Evolutionary conservation across 2,113 vertebrate genomes (phyloP).

Genomic region (Sphaerodactylus townsendi): DNA sequence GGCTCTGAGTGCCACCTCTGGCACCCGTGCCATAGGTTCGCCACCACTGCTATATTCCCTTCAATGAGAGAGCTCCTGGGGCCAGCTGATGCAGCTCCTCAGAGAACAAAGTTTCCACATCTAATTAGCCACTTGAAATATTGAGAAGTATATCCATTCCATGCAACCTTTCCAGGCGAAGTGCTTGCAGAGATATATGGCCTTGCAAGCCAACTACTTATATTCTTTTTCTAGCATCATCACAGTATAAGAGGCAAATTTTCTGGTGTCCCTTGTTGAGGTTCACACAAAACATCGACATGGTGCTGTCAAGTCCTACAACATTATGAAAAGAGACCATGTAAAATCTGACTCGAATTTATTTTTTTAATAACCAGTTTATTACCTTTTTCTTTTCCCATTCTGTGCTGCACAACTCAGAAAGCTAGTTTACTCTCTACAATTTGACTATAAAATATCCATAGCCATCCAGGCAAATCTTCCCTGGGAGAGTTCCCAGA

Average conservation of each 20-base stretch:
- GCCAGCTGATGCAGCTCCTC: background rate
- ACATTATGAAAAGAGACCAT: background rate
- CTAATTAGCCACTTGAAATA: background rate
- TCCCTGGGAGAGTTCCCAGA: conserved; percentile 69
- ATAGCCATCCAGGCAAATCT: conserved; percentile 72
- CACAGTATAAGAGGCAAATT: background rate
- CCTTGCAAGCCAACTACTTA: background rate
- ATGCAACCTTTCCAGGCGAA: background rate
- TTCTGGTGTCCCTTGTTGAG: background rate
- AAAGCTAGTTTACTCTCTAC: conserved; percentile 63
- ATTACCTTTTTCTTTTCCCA: conserved; percentile 45
- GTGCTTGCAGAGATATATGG: background rate
- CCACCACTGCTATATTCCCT: too few species aligned
- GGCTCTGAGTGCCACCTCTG: too few species aligned
- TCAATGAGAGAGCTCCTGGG: too few species aligned
- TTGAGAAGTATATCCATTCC: background rate
- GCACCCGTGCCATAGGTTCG: too few species aligned
- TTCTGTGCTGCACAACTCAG: conserved; percentile 46
- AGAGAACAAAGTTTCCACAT: background rate
- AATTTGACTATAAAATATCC: conserved; percentile 73
- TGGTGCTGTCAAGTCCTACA: background rate
- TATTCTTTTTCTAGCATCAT: too few species aligned
- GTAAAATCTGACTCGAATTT: conserved; percentile 63
- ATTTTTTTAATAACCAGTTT: conserved; percentile 70
- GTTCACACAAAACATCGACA: background rate